These are phyloP conservation scores for Xiphias gladius DNA, from an alignment of 2,113 vertebrate species.

Conservation along the genomic window DNA sequence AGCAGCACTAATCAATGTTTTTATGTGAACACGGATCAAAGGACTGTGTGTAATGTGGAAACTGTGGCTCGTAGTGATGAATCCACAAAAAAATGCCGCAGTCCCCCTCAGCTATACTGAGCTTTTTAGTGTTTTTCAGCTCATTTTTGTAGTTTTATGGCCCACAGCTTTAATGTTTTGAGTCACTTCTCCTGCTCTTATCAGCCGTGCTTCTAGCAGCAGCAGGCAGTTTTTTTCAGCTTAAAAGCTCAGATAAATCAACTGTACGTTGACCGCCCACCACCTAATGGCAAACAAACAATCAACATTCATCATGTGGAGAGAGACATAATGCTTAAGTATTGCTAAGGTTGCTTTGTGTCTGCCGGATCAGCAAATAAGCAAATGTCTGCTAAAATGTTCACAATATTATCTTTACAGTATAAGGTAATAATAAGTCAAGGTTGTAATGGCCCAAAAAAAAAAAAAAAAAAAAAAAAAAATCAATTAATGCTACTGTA, in stretches of 20 bases:
- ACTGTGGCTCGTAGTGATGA: neutral
- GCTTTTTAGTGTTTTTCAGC: neutral
- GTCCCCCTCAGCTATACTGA: neutral
- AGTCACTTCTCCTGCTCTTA: neutral
- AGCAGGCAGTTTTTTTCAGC: neutral
- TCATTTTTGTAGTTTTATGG: neutral
- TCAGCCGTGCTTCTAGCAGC: neutral
- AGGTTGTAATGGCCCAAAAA: conserved; percentile 2
- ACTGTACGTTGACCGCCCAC: neutral
- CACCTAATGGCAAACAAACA: neutral
- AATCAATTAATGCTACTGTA: conserved; percentile 2
- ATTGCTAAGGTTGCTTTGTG: neutral
- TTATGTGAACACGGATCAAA: neutral
- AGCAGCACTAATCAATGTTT: neutral
- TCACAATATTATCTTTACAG: neutral
- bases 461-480: neutral
- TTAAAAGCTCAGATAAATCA: neutral
- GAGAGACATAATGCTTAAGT: neutral
- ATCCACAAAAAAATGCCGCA: neutral
- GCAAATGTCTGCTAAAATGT: neutral
- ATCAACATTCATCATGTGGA: neutral
- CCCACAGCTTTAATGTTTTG: neutral
- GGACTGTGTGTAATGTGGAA: neutral
- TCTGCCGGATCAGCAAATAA: neutral
- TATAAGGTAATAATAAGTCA: neutral